These are phyloP conservation scores for Trissolcus basalis DNA, from an alignment of 1,140 invertebrate genomes.

Conservation along the genomic window DNA sequence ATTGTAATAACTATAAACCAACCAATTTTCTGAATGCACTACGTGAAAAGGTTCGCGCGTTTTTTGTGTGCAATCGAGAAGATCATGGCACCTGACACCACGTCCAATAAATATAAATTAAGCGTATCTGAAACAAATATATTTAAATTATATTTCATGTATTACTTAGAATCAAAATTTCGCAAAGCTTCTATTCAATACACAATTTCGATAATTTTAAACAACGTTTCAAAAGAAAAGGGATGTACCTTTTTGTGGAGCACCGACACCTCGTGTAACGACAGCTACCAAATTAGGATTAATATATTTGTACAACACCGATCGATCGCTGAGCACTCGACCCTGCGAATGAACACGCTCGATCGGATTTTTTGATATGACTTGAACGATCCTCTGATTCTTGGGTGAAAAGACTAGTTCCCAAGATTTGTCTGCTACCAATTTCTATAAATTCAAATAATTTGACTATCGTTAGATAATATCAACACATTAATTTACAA, in stretches of 20 bases:
- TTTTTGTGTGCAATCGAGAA: slow-evolving; percentile 86
- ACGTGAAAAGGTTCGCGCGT: slow-evolving; percentile 89
- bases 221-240: no score
- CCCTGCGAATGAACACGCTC: slow-evolving; percentile 98
- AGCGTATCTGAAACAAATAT: slow-evolving; percentile 80
- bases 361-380: slow-evolving; percentile 82
- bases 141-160: no score
- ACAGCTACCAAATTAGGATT: slow-evolving; percentile 97
- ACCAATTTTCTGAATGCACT: slow-evolving; percentile 98
- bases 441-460: slow-evolving; percentile 63
- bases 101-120: slow-evolving; percentile 92
- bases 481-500: no score
- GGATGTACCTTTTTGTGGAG: slow-evolving; percentile 84
- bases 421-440: slow-evolving; percentile 80
- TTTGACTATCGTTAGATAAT: no score
- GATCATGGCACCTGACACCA: slow-evolving; percentile 88
- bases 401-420: slow-evolving; percentile 82
- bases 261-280: slow-evolving; percentile 86
- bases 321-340: slow-evolving; percentile 94
- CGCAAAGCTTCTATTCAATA: no score
- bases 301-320: slow-evolving; percentile 98
- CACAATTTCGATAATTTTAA: no score
- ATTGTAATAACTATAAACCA: slow-evolving; percentile 96
- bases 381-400: slow-evolving; percentile 82
- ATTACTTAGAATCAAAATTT: no score